phyloP scores from a whole-genome alignment of 2,888 invertebrate species.

The Chrysolina americana region DNA sequence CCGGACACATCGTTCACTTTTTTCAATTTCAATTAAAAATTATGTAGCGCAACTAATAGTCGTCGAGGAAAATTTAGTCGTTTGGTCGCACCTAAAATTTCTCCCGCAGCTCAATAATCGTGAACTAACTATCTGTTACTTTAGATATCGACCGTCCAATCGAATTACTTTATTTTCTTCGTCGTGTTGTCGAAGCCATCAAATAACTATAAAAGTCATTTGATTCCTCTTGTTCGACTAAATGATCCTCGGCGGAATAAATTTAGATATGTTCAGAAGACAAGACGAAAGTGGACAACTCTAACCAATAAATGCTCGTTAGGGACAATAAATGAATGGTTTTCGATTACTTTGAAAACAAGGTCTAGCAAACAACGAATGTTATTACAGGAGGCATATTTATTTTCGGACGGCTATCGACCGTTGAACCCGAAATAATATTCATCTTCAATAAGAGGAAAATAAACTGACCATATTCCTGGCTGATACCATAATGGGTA shows the following conservation, averaged over 20 bases:
- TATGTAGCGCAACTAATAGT: neutral
- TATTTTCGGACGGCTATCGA: neutral
- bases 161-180: constrained; percentile 30
- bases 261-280: constrained; percentile 50
- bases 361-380: neutral
- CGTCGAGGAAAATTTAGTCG: neutral
- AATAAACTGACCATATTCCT: too few relatives aligned
- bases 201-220: constrained; percentile 46
- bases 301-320: constrained; percentile 47
- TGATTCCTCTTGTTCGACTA: constrained; percentile 47
- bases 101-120: neutral
- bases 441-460: too few relatives aligned
- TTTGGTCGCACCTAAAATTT: constrained; percentile 16
- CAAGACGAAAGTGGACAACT: constrained; percentile 45
- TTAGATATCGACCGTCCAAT: constrained; percentile 13
- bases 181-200: constrained; percentile 43
- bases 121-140: constrained; percentile 7
- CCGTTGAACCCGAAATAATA: too few relatives aligned
- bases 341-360: constrained; percentile 7
- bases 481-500: too few relatives aligned
- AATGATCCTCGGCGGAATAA: constrained; percentile 48
- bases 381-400: neutral
- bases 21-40: neutral
- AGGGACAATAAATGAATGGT: constrained; percentile 48
- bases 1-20: neutral